phyloP scores from a whole-genome alignment of 92 coral and sea anemone species.

The Virgularia gustaviana region DNA sequence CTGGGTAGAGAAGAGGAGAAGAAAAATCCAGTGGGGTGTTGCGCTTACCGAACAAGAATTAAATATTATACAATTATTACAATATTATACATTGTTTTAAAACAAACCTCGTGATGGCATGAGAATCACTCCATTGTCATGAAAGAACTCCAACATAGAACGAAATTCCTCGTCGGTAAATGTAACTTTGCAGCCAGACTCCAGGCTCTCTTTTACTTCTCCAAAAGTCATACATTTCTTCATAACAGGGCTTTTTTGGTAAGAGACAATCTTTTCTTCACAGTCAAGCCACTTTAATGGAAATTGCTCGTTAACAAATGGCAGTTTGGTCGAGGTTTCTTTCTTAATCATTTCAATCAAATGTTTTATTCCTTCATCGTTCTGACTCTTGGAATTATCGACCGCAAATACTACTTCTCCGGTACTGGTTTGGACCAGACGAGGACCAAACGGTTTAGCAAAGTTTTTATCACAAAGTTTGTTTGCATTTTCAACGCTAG shows the following conservation, averaged over 20 bases:
- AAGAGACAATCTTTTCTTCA: constrained; percentile 55
- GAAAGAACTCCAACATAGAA: constrained; percentile 60
- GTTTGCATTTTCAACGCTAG: constrained; percentile 23
- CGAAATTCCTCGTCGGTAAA: constrained; percentile 47
- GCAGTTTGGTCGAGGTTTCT: constrained; percentile 32
- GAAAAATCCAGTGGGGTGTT: background rate
- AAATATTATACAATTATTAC: too few species aligned
- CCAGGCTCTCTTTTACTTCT: constrained; percentile 22
- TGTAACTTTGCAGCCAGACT: background rate
- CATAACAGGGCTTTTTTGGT: background rate
- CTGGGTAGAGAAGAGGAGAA: background rate
- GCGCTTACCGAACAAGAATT: too few species aligned
- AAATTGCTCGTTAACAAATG: constrained; percentile 37
- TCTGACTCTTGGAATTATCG: constrained; percentile 47
- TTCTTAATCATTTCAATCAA: constrained; percentile 47
- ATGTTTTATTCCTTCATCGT: constrained; percentile 36
- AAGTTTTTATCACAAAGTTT: constrained; percentile 9
- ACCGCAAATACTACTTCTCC: constrained; percentile 50
- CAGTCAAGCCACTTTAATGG: constrained; percentile 65
- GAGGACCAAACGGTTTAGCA: constrained; percentile 49
- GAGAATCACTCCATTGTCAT: constrained; percentile 65
- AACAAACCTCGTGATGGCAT: too few species aligned
- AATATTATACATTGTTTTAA: too few species aligned
- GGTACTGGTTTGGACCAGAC: constrained; percentile 48
- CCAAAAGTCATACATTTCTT: constrained; percentile 45